These are phyloP conservation scores for Vespertilio murinus DNA, from an alignment of 2,797 vertebrate species.

Conservation along the genomic window DNA sequence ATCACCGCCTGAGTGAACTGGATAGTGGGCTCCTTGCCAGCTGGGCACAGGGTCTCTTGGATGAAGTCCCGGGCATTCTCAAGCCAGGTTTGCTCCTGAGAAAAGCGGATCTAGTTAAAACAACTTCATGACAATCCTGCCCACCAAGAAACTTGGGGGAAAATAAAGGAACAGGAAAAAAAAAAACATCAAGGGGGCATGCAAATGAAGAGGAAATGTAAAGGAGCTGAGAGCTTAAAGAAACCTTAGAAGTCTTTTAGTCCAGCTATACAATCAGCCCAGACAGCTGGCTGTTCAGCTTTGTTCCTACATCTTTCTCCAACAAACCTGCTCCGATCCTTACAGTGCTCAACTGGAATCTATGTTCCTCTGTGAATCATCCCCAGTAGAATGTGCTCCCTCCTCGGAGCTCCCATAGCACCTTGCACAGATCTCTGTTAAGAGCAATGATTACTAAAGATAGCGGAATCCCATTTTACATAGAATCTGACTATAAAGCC, in stretches of 20 bases:
- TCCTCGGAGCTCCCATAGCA: neutral
- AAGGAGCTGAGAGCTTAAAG: neutral
- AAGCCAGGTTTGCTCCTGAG: constrained; percentile 86
- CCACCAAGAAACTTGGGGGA: neutral
- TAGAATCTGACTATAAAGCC: neutral
- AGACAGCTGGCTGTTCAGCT: neutral
- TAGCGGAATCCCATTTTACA: neutral
- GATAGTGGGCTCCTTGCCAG: constrained; percentile 36
- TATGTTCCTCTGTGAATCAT: neutral
- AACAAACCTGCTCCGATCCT: neutral
- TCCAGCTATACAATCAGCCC: neutral
- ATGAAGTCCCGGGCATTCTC: constrained; percentile 80
- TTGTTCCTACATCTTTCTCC: neutral
- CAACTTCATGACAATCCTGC: neutral
- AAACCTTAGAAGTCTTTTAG: neutral
- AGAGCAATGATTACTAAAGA: neutral
- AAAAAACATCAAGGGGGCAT: neutral
- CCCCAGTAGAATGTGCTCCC: neutral
- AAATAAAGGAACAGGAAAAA: neutral
- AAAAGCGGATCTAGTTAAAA: constrained; percentile 48
- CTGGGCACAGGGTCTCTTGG: constrained; percentile 67
- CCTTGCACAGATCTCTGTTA: neutral
- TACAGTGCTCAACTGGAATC: neutral
- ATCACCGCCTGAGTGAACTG: constrained; percentile 70
- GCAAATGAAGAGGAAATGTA: neutral